Evolutionary conservation across 2,888 invertebrate genomes (phyloP).

Genomic region (Lithophane socia): DNA sequence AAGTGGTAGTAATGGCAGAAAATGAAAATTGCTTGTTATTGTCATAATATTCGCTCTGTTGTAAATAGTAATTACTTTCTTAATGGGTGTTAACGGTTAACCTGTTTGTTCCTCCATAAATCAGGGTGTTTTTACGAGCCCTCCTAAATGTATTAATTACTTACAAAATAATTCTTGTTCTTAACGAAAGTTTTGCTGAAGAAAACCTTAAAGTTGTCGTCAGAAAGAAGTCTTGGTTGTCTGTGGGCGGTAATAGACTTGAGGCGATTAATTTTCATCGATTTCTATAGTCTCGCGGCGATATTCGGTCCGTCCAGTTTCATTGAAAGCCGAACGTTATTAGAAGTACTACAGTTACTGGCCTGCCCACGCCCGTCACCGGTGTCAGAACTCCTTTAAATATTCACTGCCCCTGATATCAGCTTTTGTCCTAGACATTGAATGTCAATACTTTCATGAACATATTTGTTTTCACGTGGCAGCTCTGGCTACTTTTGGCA

Average conservation of each 20-base stretch:
- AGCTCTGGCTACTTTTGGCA: not conserved
- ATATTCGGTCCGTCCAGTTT: constrained; percentile 10
- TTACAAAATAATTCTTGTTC: constrained; percentile 22
- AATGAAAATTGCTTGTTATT: constrained; percentile 48
- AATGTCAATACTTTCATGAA: constrained; percentile 1
- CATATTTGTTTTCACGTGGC: not conserved
- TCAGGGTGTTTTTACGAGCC: constrained; percentile 41
- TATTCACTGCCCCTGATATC: constrained; percentile 23
- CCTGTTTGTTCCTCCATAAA: constrained; percentile 42
- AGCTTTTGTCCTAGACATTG: constrained; percentile 13
- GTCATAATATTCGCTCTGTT: constrained; percentile 47
- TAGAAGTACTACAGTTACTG: constrained; percentile 1
- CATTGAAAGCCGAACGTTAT: constrained; percentile 21
- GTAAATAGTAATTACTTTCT: constrained; percentile 57
- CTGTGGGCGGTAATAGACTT: constrained; percentile 18
- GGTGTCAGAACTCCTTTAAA: constrained; percentile 18
- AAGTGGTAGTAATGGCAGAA: constrained; percentile 48
- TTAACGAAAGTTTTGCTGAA: constrained; percentile 11
- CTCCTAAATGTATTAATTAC: constrained; percentile 30
- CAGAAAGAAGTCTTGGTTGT: constrained; percentile 10
- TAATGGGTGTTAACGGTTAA: constrained; percentile 55
- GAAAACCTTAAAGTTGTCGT: constrained; percentile 9
- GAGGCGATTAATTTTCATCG: constrained; percentile 24
- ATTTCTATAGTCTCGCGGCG: constrained; percentile 5
- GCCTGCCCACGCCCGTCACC: not conserved